A percentile compares a stretch with the other conserved stretches of the same genome.
These are phyloP conservation scores for Pelagia noctiluca DNA, from an alignment of 30 jellyfish, hydroid and myxozoan genomes.

Conservation along the genomic window DNA sequence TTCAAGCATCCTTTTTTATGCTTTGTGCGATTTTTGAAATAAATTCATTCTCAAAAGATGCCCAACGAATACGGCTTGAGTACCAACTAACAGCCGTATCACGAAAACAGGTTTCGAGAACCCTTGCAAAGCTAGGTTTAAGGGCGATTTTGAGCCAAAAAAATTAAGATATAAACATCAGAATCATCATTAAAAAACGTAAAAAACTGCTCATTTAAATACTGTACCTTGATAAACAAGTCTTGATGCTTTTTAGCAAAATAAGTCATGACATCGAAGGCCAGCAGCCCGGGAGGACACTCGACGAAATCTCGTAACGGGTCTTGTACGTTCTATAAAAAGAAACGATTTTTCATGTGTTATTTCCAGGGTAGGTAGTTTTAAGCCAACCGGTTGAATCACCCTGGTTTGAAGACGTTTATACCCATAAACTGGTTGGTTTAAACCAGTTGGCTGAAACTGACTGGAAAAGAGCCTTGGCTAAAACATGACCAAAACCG, in stretches of 20 bases:
- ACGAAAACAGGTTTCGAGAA: too few relatives aligned
- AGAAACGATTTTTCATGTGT: background rate
- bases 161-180: background rate
- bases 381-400: background rate
- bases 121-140: too few relatives aligned
- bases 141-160: too few relatives aligned
- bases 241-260: constrained; percentile 93
- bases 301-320: constrained; percentile 79
- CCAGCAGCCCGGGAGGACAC: constrained; percentile 92
- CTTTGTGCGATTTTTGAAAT: too few relatives aligned
- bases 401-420: background rate
- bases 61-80: too few relatives aligned
- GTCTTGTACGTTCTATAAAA: constrained; percentile 69
- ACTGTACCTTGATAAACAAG: constrained; percentile 75
- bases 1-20: too few relatives aligned
- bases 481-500: too few relatives aligned
- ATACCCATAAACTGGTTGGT: too few relatives aligned
- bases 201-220: background rate
- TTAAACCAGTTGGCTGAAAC: too few relatives aligned
- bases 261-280: constrained; percentile 83
- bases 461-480: too few relatives aligned
- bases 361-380: background rate
- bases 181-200: background rate
- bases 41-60: too few relatives aligned
- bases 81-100: too few relatives aligned